Evolutionary conservation across 2,888 invertebrate genomes (phyloP).

Genomic region (Leptogaster cylindrica): DNA sequence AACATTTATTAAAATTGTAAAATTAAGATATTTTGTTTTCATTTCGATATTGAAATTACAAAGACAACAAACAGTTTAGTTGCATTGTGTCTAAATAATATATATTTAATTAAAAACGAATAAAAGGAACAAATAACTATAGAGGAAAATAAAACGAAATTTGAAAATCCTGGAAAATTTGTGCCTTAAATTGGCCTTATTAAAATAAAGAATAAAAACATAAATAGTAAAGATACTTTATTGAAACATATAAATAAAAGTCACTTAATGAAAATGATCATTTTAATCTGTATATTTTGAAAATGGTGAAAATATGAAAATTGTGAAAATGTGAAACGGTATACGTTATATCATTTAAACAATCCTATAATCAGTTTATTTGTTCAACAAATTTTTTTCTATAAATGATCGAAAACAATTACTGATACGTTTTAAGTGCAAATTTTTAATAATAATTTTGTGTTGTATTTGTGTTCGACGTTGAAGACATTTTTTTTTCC

Average conservation of each 20-base stretch:
- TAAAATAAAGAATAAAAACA: conserved; percentile 43
- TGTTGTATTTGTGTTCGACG: background rate
- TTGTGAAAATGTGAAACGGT: background rate
- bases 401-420: background rate
- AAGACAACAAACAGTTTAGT: conserved; percentile 40
- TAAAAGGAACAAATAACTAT: conserved; percentile 21
- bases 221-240: conserved; percentile 41
- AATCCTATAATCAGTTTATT: too few relatives aligned
- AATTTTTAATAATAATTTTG: background rate
- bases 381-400: too few relatives aligned
- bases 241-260: conserved; percentile 44
- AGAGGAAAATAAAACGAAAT: conserved; percentile 13
- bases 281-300: conserved; percentile 29
- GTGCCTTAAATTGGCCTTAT: conserved; percentile 54
- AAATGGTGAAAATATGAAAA: conserved; percentile 25
- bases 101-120: conserved; percentile 25
- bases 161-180: conserved; percentile 48
- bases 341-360: too few relatives aligned
- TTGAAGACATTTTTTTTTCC: background rate
- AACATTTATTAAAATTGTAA: conserved; percentile 9
- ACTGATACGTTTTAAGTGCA: background rate
- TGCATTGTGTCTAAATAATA: conserved; percentile 19
- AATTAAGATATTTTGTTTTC: conserved; percentile 44
- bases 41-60: too few relatives aligned
- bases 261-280: conserved; percentile 40